Evolutionary conservation across 2,113 vertebrate genomes (phyloP), one percentile per base, ranked within the genome.

Genomic region (Anthoscopus minutus): DNA sequence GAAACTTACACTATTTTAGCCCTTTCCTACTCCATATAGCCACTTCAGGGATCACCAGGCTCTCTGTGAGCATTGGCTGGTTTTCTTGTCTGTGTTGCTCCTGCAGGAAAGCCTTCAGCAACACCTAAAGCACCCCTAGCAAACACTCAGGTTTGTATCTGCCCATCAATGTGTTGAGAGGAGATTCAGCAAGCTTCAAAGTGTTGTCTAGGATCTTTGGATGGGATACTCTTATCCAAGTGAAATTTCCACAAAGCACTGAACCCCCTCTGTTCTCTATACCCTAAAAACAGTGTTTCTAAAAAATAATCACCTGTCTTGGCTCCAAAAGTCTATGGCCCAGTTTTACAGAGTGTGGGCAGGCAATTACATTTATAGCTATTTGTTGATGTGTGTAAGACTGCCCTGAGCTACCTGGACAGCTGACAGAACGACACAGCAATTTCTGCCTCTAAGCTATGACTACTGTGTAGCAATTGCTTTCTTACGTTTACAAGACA

Each of bases 61-160:
- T 84, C 15, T 67, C 12, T 16, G 15, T 60, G 66, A 85, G 20
- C 7, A 9, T 8, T 38, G 51, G 7, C 27, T 79, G 15, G 2
- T 40, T 60, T 81, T 65, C 37, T 60, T 82, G 17, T 15, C 40
- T 0, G 0, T 17, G 28, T 57, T 78, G 14, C 9, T 86, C 5
- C 38, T 31, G 6, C 45, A 81, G 78, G 38, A 79, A 87, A 3
- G 18, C 19, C 7, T 60, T 79, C 73, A 85, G n/a, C 60, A 82
- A 7, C 42, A 42, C 42, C 42, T n/a, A n/a, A n/a, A n/a, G n/a
- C 0, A 0, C 6, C 8, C 31, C 11, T 51, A 56, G 13, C 11
- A 33, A 81, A 19, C 0, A 1, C 5, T 11, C 33, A 30, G 13
- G 10, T 53, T 40, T 1, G 1, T 10, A 24, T 27, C 37, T 79